Evolutionary conservation across 2,113 vertebrate species (phyloP).

Genomic region (Sphyrna mokarran): DNA sequence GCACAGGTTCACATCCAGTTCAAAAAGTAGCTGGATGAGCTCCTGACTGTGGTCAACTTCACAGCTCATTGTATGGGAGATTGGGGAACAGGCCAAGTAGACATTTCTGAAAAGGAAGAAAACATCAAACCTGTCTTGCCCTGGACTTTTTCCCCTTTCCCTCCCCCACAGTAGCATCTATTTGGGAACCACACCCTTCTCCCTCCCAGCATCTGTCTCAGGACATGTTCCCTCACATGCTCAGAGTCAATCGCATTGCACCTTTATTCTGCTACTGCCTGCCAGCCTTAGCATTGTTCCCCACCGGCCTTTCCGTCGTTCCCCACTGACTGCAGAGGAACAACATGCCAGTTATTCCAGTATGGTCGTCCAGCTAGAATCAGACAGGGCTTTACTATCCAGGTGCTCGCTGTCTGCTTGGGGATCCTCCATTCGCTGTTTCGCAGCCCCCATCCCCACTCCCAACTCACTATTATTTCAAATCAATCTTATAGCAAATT

Average conservation of each 20-base stretch:
- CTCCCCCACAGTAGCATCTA: not conserved
- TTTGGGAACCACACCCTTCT: not conserved
- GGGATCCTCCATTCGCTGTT: not conserved
- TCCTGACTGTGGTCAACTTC: no score
- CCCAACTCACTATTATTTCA: not conserved
- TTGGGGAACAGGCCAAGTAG: not conserved
- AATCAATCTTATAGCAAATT: not conserved
- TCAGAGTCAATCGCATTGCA: not conserved
- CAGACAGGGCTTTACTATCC: not conserved
- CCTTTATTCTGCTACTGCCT: not conserved
- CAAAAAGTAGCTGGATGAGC: no score
- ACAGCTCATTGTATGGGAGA: no score
- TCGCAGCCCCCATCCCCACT: no score
- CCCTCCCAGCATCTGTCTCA: not conserved
- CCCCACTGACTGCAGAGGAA: not conserved
- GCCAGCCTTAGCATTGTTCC: not conserved
- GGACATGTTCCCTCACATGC: not conserved
- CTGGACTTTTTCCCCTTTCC: not conserved
- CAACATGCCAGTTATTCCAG: not conserved
- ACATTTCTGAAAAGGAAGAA: not conserved
- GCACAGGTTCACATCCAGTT: no score
- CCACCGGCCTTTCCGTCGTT: not conserved
- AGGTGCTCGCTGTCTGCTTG: not conserved
- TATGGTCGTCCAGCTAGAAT: not conserved
- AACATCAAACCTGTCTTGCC: not conserved